Conservation (phyloP, 2,797 vertebrate species). For the Acrossocheilus fasciatus region DNA sequence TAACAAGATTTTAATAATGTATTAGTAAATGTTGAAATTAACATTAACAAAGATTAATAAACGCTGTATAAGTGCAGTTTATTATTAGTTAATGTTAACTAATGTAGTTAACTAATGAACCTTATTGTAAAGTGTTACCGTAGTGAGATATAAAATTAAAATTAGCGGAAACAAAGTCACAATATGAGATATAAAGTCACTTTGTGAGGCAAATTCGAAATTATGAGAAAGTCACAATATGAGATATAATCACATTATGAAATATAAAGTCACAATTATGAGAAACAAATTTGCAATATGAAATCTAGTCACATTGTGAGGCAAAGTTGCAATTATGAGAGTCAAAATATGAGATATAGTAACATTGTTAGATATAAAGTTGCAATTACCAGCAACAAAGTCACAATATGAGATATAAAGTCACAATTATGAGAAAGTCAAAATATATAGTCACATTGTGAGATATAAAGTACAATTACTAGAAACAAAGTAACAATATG, state of each 20-base stretch:
- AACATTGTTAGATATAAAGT: not conserved
- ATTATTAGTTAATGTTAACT: too few relatives aligned
- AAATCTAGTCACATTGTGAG: not conserved
- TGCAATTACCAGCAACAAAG: not conserved
- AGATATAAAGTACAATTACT: not conserved
- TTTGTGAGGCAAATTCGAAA: not conserved
- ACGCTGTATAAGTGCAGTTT: too few relatives aligned
- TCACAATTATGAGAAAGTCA: not conserved
- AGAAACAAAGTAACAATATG: not conserved
- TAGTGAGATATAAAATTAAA: not conserved
- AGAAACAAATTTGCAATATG: not conserved
- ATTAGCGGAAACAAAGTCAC: not conserved
- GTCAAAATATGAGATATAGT: not conserved
- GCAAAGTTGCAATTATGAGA: too few relatives aligned
- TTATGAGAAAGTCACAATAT: not conserved
- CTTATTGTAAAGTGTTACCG: too few relatives aligned
- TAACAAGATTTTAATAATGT: too few relatives aligned
- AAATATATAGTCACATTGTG: not conserved
- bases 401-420: too few relatives aligned
- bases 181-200: not conserved
- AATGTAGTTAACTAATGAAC: too few relatives aligned
- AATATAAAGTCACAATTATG: not conserved
- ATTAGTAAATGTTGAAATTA: too few relatives aligned
- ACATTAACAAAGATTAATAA: too few relatives aligned
- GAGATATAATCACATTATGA: not conserved